phyloP scores from a whole-genome alignment of 2,113 vertebrate genomes.

The Phasianus colchicus region DNA sequence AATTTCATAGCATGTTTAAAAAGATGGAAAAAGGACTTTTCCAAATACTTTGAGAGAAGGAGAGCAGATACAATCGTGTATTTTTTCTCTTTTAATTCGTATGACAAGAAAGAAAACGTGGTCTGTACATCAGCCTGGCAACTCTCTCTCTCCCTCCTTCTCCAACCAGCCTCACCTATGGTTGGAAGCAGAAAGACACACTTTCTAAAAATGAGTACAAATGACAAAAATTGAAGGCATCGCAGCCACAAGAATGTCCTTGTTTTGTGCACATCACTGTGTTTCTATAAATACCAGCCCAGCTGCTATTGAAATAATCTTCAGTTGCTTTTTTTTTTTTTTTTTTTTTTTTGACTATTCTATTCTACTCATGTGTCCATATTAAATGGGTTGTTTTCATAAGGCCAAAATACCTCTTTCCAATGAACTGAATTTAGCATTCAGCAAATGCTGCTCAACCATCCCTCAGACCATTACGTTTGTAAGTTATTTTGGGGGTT shows the following conservation, averaged over 20 bases:
- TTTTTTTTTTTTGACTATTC: background rate
- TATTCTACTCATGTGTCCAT: background rate
- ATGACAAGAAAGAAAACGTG: background rate
- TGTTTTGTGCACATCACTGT: background rate
- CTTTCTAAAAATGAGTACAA: background rate
- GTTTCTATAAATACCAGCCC: slow-evolving; percentile 15
- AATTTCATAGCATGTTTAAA: background rate
- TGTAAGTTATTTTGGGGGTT: slow-evolving; percentile 62
- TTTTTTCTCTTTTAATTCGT: background rate
- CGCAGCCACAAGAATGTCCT: background rate
- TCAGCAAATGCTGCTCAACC: slow-evolving; percentile 44
- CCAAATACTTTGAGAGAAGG: background rate
- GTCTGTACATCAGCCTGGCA: background rate
- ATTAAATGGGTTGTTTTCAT: slow-evolving; percentile 2
- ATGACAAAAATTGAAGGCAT: background rate
- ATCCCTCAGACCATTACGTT: slow-evolving; percentile 47
- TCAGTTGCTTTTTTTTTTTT: background rate
- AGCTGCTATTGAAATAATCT: slow-evolving; percentile 11
- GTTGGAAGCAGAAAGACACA: background rate
- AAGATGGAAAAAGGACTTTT: background rate
- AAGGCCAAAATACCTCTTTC: slow-evolving; percentile 27
- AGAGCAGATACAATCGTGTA: background rate
- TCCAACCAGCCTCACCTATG: background rate
- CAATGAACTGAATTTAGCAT: slow-evolving; percentile 2
- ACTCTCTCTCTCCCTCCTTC: background rate